Evolutionary conservation across 2,797 vertebrate genomes (phyloP).

Genomic region (Myiothlypis chrysogaster): DNA sequence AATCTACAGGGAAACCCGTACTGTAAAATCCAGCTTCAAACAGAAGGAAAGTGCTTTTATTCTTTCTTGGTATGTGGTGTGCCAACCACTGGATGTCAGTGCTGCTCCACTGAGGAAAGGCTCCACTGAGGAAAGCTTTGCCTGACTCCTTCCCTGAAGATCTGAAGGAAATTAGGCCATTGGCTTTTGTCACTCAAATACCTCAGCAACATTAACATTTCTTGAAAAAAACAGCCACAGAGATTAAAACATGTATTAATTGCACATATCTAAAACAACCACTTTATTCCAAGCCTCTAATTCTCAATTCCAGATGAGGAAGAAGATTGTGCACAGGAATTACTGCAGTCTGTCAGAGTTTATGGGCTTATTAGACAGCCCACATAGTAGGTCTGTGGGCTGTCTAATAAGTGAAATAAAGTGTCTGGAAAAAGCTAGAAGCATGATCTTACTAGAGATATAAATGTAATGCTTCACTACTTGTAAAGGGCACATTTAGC

Average conservation of each 20-base stretch:
- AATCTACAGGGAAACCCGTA: neutral
- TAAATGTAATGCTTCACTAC: neutral
- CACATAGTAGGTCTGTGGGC: neutral
- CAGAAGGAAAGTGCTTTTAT: neutral
- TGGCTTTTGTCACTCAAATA: neutral
- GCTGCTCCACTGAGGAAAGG: conserved; percentile 25
- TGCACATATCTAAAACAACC: neutral
- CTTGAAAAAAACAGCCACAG: neutral
- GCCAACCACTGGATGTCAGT: conserved; percentile 57
- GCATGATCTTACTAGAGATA: neutral
- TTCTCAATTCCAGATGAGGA: neutral
- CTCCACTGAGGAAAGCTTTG: neutral
- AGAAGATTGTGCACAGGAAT: neutral
- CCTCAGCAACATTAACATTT: neutral
- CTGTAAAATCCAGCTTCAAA: neutral
- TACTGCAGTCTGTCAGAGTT: neutral
- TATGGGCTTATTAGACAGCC: neutral
- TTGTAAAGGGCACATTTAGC: neutral
- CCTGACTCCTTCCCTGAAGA: neutral
- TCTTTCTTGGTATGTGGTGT: neutral
- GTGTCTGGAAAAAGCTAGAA: neutral
- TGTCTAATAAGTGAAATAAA: neutral
- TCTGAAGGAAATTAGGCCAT: neutral
- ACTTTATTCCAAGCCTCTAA: neutral
- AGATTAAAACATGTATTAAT: neutral